Base-by-base conservation (phyloP, 1,140 invertebrate species). In the Habropoda laboriosa region DNA sequence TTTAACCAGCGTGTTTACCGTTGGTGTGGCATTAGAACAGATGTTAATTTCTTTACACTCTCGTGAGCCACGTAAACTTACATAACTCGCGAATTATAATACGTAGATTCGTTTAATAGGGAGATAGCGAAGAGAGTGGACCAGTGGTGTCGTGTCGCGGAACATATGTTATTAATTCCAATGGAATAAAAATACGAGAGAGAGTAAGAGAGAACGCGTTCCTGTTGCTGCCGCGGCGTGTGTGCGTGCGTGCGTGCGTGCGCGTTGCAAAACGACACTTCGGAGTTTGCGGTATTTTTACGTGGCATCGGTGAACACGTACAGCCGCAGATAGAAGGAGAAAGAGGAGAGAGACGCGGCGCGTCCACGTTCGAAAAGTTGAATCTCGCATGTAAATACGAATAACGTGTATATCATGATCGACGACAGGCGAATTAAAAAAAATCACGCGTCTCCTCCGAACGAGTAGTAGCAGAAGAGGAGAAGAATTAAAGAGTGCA, bases 11-110 rank as follows among this genome's bases (percentile, higher is more conserved):
- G 21, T 42, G 67, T 61, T 71, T 60, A 38, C 42, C 45, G 0
- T 83, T 53, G 45, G 68, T 67, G 57, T 42, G 32, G 61, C 87
- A 83, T 86, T 85, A 85, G 82, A 82, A 80, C 87, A 89, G 82
- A 87, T 86, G 86, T 83, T 85, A 60, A 80, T 68, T 79, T 47
- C 3, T 27, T 77, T 12, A 18, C 30, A 12, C 7, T 58, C 40
- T 32, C 32, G 5, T 3, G 30, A 2, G 32, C 13, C 47, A 32
- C 47, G 57, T 21, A 40, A 72, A 63, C 35, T 76, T 80, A 77
- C 61, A 32, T 68, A 80, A 76, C 64, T 21, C 18, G 35, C 32
- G 27, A 76, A 76, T 76, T 75, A 60, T 51, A 35, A 42, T 53
- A 35, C 58, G 32, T 32, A 27, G 55, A 60, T 71, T 71, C 66